Percentiles rank a stretch among this genome's conserved stretches.
Conservation (phyloP, 2,888 invertebrate species). For the Falcaria lacertinaria region DNA sequence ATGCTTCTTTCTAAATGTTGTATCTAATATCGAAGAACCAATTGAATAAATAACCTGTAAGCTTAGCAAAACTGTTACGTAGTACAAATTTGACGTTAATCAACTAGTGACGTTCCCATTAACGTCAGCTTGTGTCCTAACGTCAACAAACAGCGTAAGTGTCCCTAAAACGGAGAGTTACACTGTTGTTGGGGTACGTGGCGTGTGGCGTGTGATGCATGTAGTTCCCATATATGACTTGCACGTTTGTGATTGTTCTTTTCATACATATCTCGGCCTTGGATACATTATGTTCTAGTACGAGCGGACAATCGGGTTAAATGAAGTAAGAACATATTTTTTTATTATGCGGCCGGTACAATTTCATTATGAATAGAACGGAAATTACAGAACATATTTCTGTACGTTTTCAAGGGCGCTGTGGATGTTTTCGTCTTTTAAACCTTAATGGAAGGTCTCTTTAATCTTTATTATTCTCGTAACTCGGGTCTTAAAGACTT, state of each 20-base stretch:
- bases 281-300: background rate
- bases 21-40: no score
- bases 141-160: background rate
- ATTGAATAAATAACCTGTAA: constrained; percentile 7
- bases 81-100: background rate
- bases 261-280: background rate
- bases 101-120: no score
- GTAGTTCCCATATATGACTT: background rate
- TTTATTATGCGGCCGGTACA: background rate
- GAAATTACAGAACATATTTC: background rate
- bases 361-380: background rate
- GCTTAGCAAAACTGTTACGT: no score
- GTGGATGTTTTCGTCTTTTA: background rate
- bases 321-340: background rate
- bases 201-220: background rate
- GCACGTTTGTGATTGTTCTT: background rate
- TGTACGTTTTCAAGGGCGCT: background rate
- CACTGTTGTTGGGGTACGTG: background rate
- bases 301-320: background rate
- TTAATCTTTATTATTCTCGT: background rate
- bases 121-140: background rate
- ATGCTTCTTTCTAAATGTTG: no score
- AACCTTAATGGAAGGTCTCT: background rate
- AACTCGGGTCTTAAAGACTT: background rate
- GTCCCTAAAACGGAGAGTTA: background rate